These are phyloP conservation scores for Phengaris alcon DNA, from an alignment of 2,888 invertebrate species.

Conservation along the genomic window DNA sequence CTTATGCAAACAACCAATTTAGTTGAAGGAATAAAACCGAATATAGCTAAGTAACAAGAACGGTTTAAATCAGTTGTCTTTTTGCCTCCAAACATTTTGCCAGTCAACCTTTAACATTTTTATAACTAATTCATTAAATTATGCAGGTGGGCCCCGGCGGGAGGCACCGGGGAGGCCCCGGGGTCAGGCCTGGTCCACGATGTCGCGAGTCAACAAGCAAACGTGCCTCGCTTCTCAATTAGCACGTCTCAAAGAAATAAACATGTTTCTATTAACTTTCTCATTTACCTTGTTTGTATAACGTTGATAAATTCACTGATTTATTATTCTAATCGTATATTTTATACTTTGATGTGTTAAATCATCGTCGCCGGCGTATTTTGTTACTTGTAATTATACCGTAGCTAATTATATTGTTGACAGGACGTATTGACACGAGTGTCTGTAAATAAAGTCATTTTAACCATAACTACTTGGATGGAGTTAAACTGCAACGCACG, in stretches of 20 bases:
- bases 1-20: no score
- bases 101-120: conserved; percentile 16
- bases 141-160: conserved; percentile 31
- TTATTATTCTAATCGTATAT: background rate
- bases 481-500: no score
- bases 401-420: background rate
- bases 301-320: background rate
- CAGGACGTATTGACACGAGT: background rate
- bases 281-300: conserved; percentile 35
- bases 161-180: conserved; percentile 37
- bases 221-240: conserved; percentile 65
- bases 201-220: conserved; percentile 67
- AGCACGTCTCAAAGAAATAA: conserved; percentile 59
- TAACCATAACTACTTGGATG: no score
- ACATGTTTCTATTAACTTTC: conserved; percentile 52
- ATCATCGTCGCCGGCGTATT: background rate
- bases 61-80: background rate
- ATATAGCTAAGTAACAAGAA: background rate
- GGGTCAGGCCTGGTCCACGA: conserved; percentile 50
- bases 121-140: conserved; percentile 25
- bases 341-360: background rate
- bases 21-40: no score
- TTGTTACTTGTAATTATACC: background rate
- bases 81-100: conserved; percentile 1
- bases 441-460: background rate